These are phyloP conservation scores for Drosophila eugracilis DNA, from an alignment of 1,140 invertebrate species.

Conservation along the genomic window DNA sequence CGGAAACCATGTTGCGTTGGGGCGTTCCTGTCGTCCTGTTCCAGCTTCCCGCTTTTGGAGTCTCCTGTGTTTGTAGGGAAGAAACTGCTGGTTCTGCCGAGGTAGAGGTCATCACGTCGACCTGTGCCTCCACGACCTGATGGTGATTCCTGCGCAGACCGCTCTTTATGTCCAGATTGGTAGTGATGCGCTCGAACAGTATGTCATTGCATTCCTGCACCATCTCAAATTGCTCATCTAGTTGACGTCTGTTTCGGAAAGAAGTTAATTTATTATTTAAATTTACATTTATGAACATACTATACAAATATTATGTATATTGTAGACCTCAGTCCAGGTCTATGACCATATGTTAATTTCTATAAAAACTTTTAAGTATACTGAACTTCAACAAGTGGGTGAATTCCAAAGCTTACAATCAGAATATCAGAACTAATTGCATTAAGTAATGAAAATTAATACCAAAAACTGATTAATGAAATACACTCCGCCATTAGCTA, in stretches of 20 bases:
- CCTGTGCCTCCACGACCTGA: slow-evolving; percentile 84
- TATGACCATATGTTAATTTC: too few species aligned
- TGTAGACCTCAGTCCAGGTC: too few species aligned
- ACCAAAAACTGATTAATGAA: too few species aligned
- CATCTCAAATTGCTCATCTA: slow-evolving; percentile 91
- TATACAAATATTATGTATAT: too few species aligned
- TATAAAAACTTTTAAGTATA: too few species aligned
- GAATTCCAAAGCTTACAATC: not conserved
- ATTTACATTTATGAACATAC: too few species aligned
- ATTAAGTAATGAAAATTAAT: too few species aligned
- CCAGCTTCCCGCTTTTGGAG: slow-evolving; percentile 80
- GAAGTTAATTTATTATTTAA: not conserved
- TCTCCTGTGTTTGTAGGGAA: slow-evolving; percentile 6
- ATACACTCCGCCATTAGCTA: not conserved
- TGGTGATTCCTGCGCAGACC: slow-evolving; percentile 86
- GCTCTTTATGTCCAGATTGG: slow-evolving; percentile 89
- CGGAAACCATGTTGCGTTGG: slow-evolving; percentile 46
- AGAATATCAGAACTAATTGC: not conserved
- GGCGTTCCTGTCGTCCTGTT: slow-evolving; percentile 52
- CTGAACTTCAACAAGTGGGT: not conserved
- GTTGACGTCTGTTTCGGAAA: slow-evolving; percentile 81
- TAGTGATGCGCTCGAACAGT: slow-evolving; percentile 92
- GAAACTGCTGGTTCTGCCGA: slow-evolving; percentile 20
- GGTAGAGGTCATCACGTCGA: slow-evolving; percentile 84
- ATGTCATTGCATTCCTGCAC: slow-evolving; percentile 91